Conservation (phyloP, 1,140 invertebrate species). For the Megalopta genalis region DNA sequence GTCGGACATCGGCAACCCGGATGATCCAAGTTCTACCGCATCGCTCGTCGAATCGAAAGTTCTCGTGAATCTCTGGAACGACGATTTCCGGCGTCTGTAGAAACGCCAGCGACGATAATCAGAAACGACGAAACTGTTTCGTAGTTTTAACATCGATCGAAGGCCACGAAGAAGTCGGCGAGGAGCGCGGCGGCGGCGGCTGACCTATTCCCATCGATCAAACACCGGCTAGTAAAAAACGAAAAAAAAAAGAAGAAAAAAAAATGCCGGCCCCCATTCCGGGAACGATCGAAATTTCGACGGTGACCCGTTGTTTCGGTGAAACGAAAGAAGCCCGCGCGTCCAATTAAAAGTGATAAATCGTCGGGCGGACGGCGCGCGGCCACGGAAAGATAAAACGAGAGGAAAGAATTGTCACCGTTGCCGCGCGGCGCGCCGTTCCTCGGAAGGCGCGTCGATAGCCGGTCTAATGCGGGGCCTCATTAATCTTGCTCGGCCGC, state of each 20-base stretch:
- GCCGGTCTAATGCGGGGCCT: conserved; percentile 21
- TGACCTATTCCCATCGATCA: background rate
- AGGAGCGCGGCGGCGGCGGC: no score
- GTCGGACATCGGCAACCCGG: no score
- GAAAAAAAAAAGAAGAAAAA: no score
- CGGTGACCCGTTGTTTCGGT: background rate
- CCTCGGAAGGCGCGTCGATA: conserved; percentile 17
- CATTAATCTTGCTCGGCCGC: conserved; percentile 28
- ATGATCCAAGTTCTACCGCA: no score
- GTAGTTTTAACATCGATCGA: no score
- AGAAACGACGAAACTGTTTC: no score
- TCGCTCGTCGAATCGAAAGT: no score
- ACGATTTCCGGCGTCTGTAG: no score
- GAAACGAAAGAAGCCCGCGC: background rate
- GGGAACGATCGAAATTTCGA: background rate
- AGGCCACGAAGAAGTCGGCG: no score
- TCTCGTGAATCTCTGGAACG: no score
- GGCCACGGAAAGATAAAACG: background rate
- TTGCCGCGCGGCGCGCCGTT: no score
- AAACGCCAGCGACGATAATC: no score
- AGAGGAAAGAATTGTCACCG: conserved; percentile 19
- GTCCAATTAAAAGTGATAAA: conserved; percentile 36
- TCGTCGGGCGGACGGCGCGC: background rate
- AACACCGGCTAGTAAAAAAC: background rate
- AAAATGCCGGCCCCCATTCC: background rate